Conservation (phyloP, 2,113 vertebrate genomes). For the Austrofundulus limnaeus region DNA sequence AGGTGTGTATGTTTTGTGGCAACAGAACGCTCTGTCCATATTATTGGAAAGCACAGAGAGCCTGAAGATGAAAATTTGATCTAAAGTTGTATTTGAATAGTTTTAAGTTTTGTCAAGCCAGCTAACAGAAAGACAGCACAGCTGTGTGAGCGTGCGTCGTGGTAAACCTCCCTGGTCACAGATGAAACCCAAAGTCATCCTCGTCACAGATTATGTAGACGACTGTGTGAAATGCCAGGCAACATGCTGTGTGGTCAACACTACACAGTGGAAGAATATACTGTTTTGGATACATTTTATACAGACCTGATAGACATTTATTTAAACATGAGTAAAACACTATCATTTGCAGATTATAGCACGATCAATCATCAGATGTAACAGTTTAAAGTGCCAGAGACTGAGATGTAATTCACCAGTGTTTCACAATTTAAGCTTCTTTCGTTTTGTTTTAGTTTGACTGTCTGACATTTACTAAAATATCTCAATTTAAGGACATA, state of each 20-base stretch:
- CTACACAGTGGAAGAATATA: not conserved
- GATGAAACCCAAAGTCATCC: not conserved
- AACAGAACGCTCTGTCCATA: too few relatives aligned
- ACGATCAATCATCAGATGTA: too few relatives aligned
- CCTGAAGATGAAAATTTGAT: too few relatives aligned
- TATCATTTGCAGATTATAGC: not conserved
- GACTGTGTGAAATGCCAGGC: too few relatives aligned
- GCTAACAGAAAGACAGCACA: not conserved
- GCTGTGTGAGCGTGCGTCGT: not conserved
- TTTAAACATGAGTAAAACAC: not conserved
- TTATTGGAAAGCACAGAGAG: too few relatives aligned
- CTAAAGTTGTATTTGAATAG: not conserved
- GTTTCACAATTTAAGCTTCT: too few relatives aligned
- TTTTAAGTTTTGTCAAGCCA: not conserved
- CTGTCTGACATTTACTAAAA: too few relatives aligned
- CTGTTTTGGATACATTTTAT: conserved; percentile 4
- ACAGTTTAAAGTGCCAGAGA: too few relatives aligned
- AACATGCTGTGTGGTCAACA: not conserved
- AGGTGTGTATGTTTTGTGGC: too few relatives aligned
- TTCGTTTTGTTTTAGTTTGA: too few relatives aligned
- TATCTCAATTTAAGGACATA: not conserved
- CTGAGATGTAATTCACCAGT: too few relatives aligned
- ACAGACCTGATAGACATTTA: not conserved
- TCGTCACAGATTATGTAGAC: not conserved
- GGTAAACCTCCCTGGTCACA: not conserved